Base-by-base conservation (phyloP, 1,140 invertebrate genomes). In the Rhynchophorus ferrugineus region DNA sequence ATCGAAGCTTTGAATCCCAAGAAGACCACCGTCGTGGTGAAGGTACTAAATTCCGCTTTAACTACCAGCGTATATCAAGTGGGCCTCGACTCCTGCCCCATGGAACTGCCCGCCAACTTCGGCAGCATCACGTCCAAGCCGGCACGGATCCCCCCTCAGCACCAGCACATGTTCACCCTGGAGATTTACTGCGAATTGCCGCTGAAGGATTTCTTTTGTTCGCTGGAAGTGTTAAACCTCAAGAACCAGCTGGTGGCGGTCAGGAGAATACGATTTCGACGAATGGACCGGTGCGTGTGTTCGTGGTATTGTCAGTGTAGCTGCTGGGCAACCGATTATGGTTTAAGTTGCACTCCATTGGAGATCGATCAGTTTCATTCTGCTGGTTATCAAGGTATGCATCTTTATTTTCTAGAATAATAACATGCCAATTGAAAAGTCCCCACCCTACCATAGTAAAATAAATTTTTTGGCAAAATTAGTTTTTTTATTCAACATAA, bases 291-390 rank as follows among this genome's bases (percentile, higher is more conserved):
- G 37, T 75, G 74, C 61, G 64, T 70, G 44, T 75, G 74, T 54
- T 59, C 67, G 2, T 68, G 71, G 70, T 69, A 73, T 49, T 76
- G 73, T 53, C 48, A 62, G 21, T 75, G 74, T 50, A 62, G 62
- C 2, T 76, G 74, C 53, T 57, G 64, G 18, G 57, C 50, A 3
- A 57, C 66, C 3, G 57, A 61, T 42, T 49, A 55, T 22, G 65
- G 63, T n/a, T 56, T 67, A 8, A 58, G 58, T 38, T 74, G 74
- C 54, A 56, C 60, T 63, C 61, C 16, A 37, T 62, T 53, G 56
- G 56, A 43, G 34, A 38, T 58, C 42, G 42, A 67, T 18, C 63
- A 71, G 57, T 75, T 74, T 59, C 68, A 70, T 42, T 68, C 65
- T 1, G 71, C 73, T 33, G 73, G 73, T 19, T 75, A 74, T 57